Base-by-base conservation (phyloP, 2,797 vertebrate genomes). In the Tarsius wallacei region DNA sequence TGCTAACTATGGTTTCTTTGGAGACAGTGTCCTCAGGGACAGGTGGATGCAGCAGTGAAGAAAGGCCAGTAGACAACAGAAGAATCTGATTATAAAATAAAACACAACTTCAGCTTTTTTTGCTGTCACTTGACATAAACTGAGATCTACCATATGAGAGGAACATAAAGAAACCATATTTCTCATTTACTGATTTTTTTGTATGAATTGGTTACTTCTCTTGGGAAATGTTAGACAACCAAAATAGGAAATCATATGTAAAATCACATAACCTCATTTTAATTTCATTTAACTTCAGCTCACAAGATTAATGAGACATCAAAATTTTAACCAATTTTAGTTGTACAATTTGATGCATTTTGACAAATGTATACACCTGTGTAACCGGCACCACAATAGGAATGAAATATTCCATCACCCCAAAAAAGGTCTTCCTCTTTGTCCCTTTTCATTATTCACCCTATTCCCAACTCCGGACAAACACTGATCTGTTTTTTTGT, bases 1-100 rank as follows among this genome's bases (percentile, higher is more conserved):
- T 64, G 11, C 1, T n/a, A 15, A 68, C 7, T 28, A 33, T 26
- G 55, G 47, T 59, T 82, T 91, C 92, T 88, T 86, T 61, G 6
- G 90, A 78, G 90, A 91, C 26, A 49, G 10, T 53, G 71, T 88
- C 93, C 57, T 94, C 89, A 12, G 87, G 91, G 89, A 87, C 49
- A 81, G 59, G 33, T 87, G 11, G 36, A 16, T 57, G 21, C 6
- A 87, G 17, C 21, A 61, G 10, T 13, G n/a, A 36, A 55, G 61
- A 85, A 71, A 71, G 49, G 42, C 11, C 61, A 92, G 9, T 5
- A 71, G 33, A 53, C 14, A 76, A 51, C 5, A 57, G 49, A 78
- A 93, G 36, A 94, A 53, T 80, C 16, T 87, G 21, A 26, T 55
- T 82, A 21, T 89, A 61, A 49, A 77, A n/a, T 61, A 88, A 85